Evolutionary conservation across 2,888 invertebrate species (phyloP).

Genomic region (Agriopis marginaria): DNA sequence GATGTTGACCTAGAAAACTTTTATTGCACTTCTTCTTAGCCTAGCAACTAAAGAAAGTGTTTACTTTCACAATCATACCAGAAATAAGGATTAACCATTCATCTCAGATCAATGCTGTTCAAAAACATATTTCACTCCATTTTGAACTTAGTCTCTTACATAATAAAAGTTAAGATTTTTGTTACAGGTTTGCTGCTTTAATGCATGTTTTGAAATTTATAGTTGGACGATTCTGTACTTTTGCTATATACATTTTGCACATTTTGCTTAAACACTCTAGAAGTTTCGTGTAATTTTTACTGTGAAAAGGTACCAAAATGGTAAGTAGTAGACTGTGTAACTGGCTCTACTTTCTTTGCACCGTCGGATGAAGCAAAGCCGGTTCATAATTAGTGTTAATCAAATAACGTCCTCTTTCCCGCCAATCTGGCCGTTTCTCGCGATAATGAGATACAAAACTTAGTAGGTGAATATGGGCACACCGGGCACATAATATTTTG

Average conservation of each 20-base stretch:
- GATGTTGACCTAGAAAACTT: background rate
- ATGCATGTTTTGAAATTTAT: slow-evolving; percentile 7
- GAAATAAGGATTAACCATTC: slow-evolving; percentile 59
- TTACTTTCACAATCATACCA: slow-evolving; percentile 67
- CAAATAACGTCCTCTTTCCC: slow-evolving; percentile 79
- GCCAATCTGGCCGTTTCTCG: slow-evolving; percentile 66
- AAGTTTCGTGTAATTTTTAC: background rate
- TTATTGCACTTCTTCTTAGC: background rate
- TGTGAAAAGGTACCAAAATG: slow-evolving; percentile 21
- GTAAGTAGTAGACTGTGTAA: slow-evolving; percentile 16
- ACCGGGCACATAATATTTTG: background rate
- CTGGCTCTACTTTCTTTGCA: slow-evolving; percentile 68
- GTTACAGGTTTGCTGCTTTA: slow-evolving; percentile 2
- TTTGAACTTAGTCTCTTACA: slow-evolving; percentile 44
- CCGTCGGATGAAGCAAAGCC: slow-evolving; percentile 70
- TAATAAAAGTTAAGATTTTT: slow-evolving; percentile 42
- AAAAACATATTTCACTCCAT: slow-evolving; percentile 20
- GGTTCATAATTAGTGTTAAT: slow-evolving; percentile 85
- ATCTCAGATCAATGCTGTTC: slow-evolving; percentile 7
- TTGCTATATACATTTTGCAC: slow-evolving; percentile 1
- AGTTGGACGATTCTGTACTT: slow-evolving; percentile 2
- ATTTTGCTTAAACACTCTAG: background rate
- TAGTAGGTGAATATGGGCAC: slow-evolving; percentile 2
- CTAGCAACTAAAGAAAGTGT: slow-evolving; percentile 57
- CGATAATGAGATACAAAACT: slow-evolving; percentile 51